phyloP scores from a whole-genome alignment of 2,888 invertebrate genomes.

The Agrochola lychnidis region DNA sequence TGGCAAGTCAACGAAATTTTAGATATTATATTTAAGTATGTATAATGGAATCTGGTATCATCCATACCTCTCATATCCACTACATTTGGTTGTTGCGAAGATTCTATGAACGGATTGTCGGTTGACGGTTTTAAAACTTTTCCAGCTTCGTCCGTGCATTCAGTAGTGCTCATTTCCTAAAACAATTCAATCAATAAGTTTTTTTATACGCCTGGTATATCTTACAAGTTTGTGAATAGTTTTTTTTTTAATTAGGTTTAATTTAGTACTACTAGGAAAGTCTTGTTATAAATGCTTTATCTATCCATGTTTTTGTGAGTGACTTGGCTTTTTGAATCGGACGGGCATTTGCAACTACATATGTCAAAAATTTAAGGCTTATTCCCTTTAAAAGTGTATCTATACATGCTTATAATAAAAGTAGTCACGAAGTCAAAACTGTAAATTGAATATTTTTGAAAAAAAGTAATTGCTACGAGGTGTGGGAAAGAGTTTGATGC shows the following conservation, averaged over 20 bases:
- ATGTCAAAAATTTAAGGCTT: not conserved
- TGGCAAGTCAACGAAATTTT: not conserved
- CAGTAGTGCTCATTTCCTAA: slow-evolving; percentile 94
- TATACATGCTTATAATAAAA: no score
- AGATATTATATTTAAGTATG: not conserved
- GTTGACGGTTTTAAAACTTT: slow-evolving; percentile 94
- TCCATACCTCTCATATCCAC: slow-evolving; percentile 97
- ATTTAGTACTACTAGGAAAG: not conserved
- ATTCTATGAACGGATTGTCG: slow-evolving; percentile 98
- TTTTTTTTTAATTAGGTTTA: no score
- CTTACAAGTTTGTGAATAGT: no score
- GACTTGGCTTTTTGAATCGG: not conserved
- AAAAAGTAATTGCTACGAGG: no score
- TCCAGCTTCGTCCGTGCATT: slow-evolving; percentile 94
- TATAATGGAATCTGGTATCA: no score
- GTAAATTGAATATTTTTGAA: not conserved
- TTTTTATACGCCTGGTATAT: not conserved
- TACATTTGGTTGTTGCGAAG: slow-evolving; percentile 95
- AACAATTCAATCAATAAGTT: slow-evolving; percentile 23
- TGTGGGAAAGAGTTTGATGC: not conserved
- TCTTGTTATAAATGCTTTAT: not conserved
- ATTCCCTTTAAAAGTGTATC: not conserved
- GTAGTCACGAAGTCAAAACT: no score
- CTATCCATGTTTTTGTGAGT: not conserved
- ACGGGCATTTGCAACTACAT: not conserved